A percentile compares a stretch with the other conserved stretches of the same genome.
phyloP scores from a whole-genome alignment of 2,113 vertebrate species.

The Nothoprocta perdicaria region DNA sequence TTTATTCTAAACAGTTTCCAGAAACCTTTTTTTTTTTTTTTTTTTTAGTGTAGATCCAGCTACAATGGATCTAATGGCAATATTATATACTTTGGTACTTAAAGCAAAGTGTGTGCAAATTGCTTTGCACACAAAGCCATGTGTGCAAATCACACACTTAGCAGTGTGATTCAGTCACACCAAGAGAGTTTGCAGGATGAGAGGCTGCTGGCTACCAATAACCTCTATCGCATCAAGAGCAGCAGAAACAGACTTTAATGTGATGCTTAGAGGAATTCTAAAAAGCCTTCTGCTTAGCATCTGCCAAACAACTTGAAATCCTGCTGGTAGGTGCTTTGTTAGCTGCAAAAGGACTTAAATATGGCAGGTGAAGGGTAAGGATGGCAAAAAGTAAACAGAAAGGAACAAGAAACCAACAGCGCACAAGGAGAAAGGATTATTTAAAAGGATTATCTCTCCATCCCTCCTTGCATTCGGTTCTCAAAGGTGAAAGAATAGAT shows the following conservation, averaged over 20 bases:
- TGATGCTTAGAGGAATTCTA: not conserved
- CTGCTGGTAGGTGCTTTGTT: not conserved
- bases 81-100: not conserved
- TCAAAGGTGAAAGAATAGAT: not conserved
- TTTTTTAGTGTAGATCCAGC: not conserved
- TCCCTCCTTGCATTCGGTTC: not conserved
- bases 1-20: not conserved
- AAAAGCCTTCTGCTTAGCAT: not conserved
- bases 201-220: not conserved
- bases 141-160: not conserved
- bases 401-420: not conserved
- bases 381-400: not conserved
- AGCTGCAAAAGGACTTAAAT: not conserved
- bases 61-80: not conserved
- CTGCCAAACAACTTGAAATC: not conserved
- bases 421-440: not conserved
- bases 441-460: not conserved
- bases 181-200: not conserved
- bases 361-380: not conserved
- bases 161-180: not conserved
- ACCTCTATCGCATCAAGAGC: not conserved
- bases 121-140: too few relatives aligned
- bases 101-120: not conserved
- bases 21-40: not conserved
- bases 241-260: not conserved